phyloP scores from a whole-genome alignment of 2,797 vertebrate species.

The Champsocephalus esox region DNA sequence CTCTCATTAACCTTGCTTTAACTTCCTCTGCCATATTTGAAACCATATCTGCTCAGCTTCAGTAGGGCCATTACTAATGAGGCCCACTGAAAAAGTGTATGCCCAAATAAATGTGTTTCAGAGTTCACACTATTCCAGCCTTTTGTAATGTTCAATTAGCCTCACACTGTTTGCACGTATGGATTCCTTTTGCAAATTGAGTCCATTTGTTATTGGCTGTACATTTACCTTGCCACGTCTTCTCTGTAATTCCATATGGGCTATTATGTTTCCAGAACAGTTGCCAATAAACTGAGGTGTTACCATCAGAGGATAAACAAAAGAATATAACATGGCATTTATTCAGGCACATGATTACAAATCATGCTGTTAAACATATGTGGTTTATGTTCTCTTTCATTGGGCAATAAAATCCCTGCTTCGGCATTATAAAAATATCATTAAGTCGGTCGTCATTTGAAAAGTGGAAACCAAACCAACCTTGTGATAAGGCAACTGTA shows the following conservation, averaged over 20 bases:
- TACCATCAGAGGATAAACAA: conserved; percentile 50
- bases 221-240: conserved; percentile 50
- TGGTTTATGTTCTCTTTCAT: conserved; percentile 17
- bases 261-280: conserved; percentile 53
- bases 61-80: conserved; percentile 73
- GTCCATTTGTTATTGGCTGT: conserved; percentile 53
- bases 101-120: conserved; percentile 66
- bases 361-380: conserved; percentile 22
- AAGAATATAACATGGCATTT: conserved; percentile 36
- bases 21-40: conserved; percentile 75
- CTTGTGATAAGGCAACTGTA: not conserved
- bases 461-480: conserved; percentile 34
- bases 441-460: conserved; percentile 42
- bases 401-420: conserved; percentile 24
- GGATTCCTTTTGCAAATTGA: conserved; percentile 54
- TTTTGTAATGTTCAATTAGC: conserved; percentile 69
- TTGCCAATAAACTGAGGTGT: conserved; percentile 58
- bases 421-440: conserved; percentile 54
- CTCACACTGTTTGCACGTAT: conserved; percentile 52
- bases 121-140: conserved; percentile 50
- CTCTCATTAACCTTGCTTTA: conserved; percentile 80
- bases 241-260: conserved; percentile 58
- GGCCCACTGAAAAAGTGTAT: conserved; percentile 59
- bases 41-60: conserved; percentile 64
- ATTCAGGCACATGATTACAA: conserved; percentile 39